Base-by-base conservation (phyloP, 2,113 vertebrate genomes). In the Hemiprocne comata region DNA sequence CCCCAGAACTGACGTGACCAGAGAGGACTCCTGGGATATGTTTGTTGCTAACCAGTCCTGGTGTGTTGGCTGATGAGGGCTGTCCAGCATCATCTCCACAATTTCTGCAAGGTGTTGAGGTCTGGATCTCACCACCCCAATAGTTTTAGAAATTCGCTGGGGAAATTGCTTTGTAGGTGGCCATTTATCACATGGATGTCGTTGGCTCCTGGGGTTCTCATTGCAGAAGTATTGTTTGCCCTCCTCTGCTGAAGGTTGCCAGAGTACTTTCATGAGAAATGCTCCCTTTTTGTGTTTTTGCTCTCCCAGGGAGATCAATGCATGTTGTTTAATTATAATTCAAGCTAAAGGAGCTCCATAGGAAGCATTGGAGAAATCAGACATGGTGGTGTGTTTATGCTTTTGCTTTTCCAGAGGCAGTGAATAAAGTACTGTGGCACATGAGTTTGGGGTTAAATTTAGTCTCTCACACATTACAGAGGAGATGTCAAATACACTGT, bases 121-220 rank as follows among this genome's bases (percentile, higher is more conserved):
- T 74, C 88, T 85, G 74, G 61, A 42, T 86, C 36, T 55, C 46
- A 38, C 13, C 13, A 25, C 50, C 33, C 7, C 20, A 57, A 38
- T 0, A 1, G 61, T 55, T 77, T 29, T 17, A 58, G 50, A 84
- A 80, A 42, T 88, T 95, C 36, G 3, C 84, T 89, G 38, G 7
- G 17, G 72, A 83, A 95, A 89, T 95, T 75, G 66, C 81, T 87
- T 91, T 91, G 77, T 80, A 73, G 38, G 34, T 29, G 17, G 31
- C 83, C 25, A 2, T 93, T 96, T 92, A 94, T 93, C 93, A 92
- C 38, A n/a, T 48, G 58, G 75, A 19, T 93, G 76, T 83, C 89
- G 34, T 93, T 95, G 87, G 51, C 86, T 97, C 69, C 64, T 79
- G 72, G 57, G 96, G 78, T 85, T 91, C 92, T 97, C 82, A 62